phyloP scores from a whole-genome alignment of 2,888 invertebrate species.

The Fissipunctia ypsillon region DNA sequence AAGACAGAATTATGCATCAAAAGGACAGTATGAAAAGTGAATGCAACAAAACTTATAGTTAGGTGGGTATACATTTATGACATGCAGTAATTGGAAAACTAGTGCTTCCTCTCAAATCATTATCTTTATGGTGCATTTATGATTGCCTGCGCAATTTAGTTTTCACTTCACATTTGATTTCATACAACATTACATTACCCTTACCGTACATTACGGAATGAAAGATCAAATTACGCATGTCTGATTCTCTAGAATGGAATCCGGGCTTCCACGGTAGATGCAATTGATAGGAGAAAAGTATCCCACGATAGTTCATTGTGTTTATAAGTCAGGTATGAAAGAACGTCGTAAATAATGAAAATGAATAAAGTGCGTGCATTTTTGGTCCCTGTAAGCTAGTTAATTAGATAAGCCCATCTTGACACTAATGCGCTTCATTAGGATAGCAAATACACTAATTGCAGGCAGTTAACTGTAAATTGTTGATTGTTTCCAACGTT shows the following conservation, averaged over 20 bases:
- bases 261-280: conserved; percentile 60
- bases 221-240: conserved; percentile 69
- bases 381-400: conserved; percentile 1
- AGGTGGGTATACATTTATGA: not conserved
- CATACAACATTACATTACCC: conserved; percentile 63
- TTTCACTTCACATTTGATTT: conserved; percentile 60
- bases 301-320: conserved; percentile 70
- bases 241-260: conserved; percentile 66
- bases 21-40: conserved; percentile 2
- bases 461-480: conserved; percentile 36
- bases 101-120: not conserved
- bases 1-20: not conserved
- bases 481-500: conserved; percentile 23
- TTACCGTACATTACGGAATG: conserved; percentile 57
- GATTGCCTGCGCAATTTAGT: conserved; percentile 45
- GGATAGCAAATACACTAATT: conserved; percentile 50
- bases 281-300: conserved; percentile 67
- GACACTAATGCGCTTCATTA: conserved; percentile 10
- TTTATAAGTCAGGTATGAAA: conserved; percentile 48
- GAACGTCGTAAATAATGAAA: conserved; percentile 55
- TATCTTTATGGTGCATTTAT: conserved; percentile 10
- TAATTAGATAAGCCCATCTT: conserved; percentile 15
- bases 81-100: conserved; percentile 2
- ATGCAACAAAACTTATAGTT: not conserved
- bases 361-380: conserved; percentile 20